These are phyloP conservation scores for Cassiopea xamachana DNA, from an alignment of 30 jellyfish, hydroid and myxozoan genomes.

Conservation along the genomic window DNA sequence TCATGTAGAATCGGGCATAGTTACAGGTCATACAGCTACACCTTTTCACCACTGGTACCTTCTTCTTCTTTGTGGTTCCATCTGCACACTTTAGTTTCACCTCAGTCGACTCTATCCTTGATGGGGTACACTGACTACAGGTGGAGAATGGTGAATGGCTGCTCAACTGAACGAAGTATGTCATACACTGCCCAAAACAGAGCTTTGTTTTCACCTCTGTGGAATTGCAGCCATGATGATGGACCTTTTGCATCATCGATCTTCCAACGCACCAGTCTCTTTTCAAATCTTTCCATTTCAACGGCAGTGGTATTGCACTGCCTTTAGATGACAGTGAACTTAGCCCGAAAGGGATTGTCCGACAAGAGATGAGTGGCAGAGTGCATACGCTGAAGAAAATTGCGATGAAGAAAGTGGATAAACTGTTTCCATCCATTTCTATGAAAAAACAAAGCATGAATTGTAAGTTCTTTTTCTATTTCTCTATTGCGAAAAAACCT, in stretches of 20 bases:
- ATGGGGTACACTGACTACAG: constrained; percentile 80
- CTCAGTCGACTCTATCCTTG: constrained; percentile 56
- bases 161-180: constrained; percentile 72
- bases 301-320: constrained; percentile 45
- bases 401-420: background rate
- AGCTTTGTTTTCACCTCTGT: constrained; percentile 73
- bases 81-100: constrained; percentile 60
- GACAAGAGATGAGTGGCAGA: background rate
- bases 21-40: constrained; percentile 80
- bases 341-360: constrained; percentile 43
- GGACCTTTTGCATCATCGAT: constrained; percentile 61
- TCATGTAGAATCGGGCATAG: constrained; percentile 44
- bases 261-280: constrained; percentile 89
- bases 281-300: constrained; percentile 69
- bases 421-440: constrained; percentile 13
- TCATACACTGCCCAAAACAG: constrained; percentile 88
- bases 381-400: background rate
- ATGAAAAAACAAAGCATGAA: background rate
- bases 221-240: constrained; percentile 77
- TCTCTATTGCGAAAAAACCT: too few species aligned
- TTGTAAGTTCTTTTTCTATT: background rate
- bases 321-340: constrained; percentile 19
- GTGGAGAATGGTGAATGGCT: constrained; percentile 46
- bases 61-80: constrained; percentile 71
- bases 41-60: constrained; percentile 64